Conservation (phyloP, 2,888 invertebrate genomes). For the Amiota minor region DNA sequence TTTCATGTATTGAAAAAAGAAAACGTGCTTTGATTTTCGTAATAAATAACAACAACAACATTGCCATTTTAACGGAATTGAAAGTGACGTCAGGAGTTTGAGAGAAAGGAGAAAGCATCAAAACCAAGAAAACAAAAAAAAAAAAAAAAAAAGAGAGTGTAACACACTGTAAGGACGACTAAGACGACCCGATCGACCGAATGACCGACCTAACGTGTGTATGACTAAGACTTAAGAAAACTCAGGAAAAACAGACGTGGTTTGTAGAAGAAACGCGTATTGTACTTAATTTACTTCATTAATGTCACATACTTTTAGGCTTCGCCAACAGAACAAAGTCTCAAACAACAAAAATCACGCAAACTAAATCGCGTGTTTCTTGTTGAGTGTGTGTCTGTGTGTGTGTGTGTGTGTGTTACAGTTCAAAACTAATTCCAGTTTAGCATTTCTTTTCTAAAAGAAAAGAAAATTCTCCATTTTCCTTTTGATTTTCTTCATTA, state of each 20-base stretch:
- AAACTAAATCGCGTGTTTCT: neutral
- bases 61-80: constrained; percentile 10
- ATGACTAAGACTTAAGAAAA: neutral
- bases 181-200: constrained; percentile 9
- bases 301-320: constrained; percentile 30
- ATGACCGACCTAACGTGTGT: neutral
- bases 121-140: neutral
- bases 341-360: neutral
- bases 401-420: too few species aligned
- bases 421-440: neutral
- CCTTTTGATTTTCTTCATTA: constrained; percentile 53
- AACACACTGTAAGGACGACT: neutral
- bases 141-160: neutral
- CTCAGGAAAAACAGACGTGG: neutral
- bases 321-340: neutral
- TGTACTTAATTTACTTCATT: constrained; percentile 7
- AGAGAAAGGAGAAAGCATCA: neutral
- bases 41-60: constrained; percentile 5
- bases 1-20: too few species aligned
- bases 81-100: neutral
- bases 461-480: neutral
- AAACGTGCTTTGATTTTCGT: constrained; percentile 22
- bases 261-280: neutral
- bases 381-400: neutral
- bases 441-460: neutral